Evolutionary conservation across 2,888 invertebrate genomes (phyloP).

Genomic region (Strigamia maritima): DNA sequence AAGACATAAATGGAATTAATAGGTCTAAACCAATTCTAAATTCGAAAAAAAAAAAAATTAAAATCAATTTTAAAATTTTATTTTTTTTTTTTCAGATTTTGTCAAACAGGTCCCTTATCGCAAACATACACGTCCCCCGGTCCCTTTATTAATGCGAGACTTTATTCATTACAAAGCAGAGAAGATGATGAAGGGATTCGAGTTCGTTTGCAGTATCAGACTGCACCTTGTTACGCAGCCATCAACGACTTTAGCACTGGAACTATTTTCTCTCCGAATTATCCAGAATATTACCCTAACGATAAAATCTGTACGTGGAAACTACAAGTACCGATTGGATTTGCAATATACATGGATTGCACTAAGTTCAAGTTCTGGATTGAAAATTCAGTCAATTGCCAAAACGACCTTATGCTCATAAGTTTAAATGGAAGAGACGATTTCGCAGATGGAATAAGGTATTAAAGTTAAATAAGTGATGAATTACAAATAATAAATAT

Average conservation of each 20-base stretch:
- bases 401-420: constrained; percentile 20
- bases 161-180: neutral
- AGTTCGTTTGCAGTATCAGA: neutral
- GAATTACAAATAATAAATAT: neutral
- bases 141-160: neutral
- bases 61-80: neutral
- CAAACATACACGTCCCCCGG: neutral
- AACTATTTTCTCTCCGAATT: constrained; percentile 10
- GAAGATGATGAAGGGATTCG: constrained; percentile 26
- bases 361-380: constrained; percentile 35
- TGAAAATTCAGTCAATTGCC: constrained; percentile 33
- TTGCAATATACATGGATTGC: neutral
- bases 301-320: constrained; percentile 27
- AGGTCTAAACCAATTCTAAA: neutral
- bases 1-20: constrained; percentile 3
- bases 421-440: constrained; percentile 32
- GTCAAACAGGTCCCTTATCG: neutral
- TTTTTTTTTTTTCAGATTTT: neutral
- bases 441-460: constrained; percentile 29
- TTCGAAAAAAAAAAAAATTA: neutral
- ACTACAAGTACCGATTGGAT: neutral
- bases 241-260: neutral
- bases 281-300: constrained; percentile 29
- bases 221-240: neutral
- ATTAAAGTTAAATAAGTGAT: neutral